A percentile compares a stretch with the other conserved stretches of the same genome.
These are phyloP conservation scores for Agrotis puta DNA, from an alignment of 2,888 invertebrate genomes.

Conservation along the genomic window DNA sequence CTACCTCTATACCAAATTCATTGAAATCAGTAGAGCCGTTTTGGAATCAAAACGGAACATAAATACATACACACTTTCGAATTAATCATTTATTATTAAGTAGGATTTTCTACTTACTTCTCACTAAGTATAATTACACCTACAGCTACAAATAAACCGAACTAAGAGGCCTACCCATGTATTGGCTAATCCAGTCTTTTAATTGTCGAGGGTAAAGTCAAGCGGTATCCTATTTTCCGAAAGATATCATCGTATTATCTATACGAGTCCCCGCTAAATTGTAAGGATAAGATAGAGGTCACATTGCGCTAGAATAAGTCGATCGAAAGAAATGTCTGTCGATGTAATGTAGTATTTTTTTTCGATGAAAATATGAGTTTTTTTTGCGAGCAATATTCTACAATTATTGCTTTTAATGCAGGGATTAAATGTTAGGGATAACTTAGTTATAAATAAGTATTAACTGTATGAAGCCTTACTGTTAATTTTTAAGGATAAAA, in stretches of 20 bases:
- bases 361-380: neutral
- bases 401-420: neutral
- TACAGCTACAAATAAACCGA: neutral
- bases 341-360: constrained; percentile 2
- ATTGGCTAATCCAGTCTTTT: constrained; percentile 63
- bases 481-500: constrained; percentile 54
- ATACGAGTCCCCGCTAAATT: constrained; percentile 55
- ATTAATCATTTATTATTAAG: too few relatives aligned
- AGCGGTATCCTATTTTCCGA: constrained; percentile 63
- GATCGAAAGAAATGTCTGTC: constrained; percentile 19
- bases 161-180: constrained; percentile 31
- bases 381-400: neutral
- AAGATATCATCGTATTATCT: constrained; percentile 66
- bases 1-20: too few relatives aligned
- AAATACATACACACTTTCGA: too few relatives aligned
- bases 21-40: too few relatives aligned
- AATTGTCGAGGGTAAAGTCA: constrained; percentile 62
- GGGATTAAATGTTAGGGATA: too few relatives aligned
- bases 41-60: too few relatives aligned
- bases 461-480: neutral
- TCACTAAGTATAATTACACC: neutral
- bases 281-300: constrained; percentile 50
- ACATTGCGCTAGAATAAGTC: constrained; percentile 48
- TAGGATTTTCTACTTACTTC: neutral
- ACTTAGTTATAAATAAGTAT: too few relatives aligned